Conservation (phyloP, 2,888 invertebrate genomes). For the Rhingia rostrata region DNA sequence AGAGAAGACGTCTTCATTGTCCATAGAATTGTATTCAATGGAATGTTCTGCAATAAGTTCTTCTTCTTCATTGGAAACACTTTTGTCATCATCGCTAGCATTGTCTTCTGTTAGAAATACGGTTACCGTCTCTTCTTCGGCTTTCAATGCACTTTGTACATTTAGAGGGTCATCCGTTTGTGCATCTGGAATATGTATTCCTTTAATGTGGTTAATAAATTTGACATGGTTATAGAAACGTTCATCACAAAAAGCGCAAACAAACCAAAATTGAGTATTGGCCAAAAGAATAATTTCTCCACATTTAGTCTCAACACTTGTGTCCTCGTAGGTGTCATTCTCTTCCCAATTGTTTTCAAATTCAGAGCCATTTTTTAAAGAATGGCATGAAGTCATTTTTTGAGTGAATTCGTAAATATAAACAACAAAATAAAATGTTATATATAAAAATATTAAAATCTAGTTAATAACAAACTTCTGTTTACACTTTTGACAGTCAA, state of each 20-base stretch:
- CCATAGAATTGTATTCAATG: slow-evolving; percentile 3
- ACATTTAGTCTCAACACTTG: slow-evolving; percentile 40
- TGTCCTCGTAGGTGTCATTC: too few species aligned
- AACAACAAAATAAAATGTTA: too few species aligned
- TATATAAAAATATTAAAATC: too few species aligned
- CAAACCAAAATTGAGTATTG: slow-evolving; percentile 61
- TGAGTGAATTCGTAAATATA: too few species aligned
- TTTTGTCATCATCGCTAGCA: not conserved
- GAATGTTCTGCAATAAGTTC: not conserved
- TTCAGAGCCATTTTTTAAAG: not conserved
- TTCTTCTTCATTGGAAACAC: not conserved
- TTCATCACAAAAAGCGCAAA: slow-evolving; percentile 62
- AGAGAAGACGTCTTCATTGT: not conserved
- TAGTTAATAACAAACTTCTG: too few species aligned
- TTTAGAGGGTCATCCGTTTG: not conserved
- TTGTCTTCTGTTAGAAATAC: slow-evolving; percentile 11
- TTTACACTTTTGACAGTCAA: too few species aligned
- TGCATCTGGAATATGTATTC: slow-evolving; percentile 37
- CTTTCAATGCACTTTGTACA: slow-evolving; percentile 6
- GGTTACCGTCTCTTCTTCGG: slow-evolving; percentile 1
- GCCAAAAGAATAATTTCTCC: slow-evolving; percentile 58
- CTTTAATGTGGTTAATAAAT: slow-evolving; percentile 60
- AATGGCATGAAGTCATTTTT: slow-evolving; percentile 1
- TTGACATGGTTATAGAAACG: slow-evolving; percentile 55
- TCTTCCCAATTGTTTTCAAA: too few species aligned